Evolutionary conservation across 2,797 vertebrate species (phyloP), one percentile per base, ranked within the genome.

Genomic region (Lepilemur ruficaudatus): DNA sequence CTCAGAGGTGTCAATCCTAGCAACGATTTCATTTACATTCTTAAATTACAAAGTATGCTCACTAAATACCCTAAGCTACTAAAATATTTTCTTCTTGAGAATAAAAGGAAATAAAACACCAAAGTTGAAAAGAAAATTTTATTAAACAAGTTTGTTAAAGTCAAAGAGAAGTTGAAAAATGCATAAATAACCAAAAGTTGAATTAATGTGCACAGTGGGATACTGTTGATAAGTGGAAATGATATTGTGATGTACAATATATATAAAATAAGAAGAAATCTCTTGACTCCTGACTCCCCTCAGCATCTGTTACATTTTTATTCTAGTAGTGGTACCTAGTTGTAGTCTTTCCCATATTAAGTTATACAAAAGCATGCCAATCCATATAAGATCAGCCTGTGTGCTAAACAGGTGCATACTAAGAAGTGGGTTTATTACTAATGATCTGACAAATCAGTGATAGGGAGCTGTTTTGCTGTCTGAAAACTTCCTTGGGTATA

Each of bases 101-200:
- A 65, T 48, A 93, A 43, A 46, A 84, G 4, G 57, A n/a, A 93
- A 90, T 55, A 69, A 82, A 84, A 79, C 5, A 48, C 6, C 55
- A 20, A 61, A 61, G 20, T 85, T 92, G 43, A 63, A 80, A 94
- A 84, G 23, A 85, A 92, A 80, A 88, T 78, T 48, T 35, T 73
- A 81, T 41, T 79, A 38, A 79, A 30, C 57, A 14, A 61, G 25
- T 81, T 73, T 46, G 25, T 84, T 92, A 78, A 90, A 84, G 23
- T 93, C 83, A 82, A 95, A 96, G 57, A 55, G 59, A 69, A 86
- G 7, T 86, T 83, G 4, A 63, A 76, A 97, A 93, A 67, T 28
- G 22, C 10, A 69, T 15, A 93, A 48, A 48, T 84, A 84, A 59
- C 4, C 65, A 89, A 6, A 78, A 72, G 50, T 41, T 75, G 25